Evolutionary conservation across 2,113 vertebrate species (phyloP).

Genomic region (Eulacestoma nigropectus): DNA sequence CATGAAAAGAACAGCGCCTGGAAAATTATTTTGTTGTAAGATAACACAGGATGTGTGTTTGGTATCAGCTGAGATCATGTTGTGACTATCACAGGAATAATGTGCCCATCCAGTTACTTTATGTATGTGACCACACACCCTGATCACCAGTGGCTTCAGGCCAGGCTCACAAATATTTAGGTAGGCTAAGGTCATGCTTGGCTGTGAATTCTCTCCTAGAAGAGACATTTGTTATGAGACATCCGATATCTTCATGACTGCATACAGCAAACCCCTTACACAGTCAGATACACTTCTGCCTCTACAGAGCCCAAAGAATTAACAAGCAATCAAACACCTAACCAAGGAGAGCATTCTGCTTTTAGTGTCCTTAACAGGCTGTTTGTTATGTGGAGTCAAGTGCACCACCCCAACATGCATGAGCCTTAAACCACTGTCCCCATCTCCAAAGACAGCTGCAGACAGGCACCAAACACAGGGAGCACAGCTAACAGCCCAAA

Average conservation of each 20-base stretch:
- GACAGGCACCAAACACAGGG: neutral
- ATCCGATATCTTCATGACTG: neutral
- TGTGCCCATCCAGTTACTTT: neutral
- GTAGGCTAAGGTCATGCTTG: neutral
- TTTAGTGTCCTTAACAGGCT: neutral
- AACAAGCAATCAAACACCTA: neutral
- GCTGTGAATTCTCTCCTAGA: neutral
- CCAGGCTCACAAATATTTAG: neutral
- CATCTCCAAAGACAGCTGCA: neutral
- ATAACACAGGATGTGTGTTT: accelerated
- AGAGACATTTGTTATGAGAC: neutral
- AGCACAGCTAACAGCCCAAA: neutral
- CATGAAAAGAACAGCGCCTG: neutral
- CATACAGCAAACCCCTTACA: neutral
- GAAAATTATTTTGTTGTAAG: neutral
- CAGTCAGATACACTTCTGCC: neutral
- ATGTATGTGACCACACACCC: neutral
- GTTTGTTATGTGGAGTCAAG: neutral
- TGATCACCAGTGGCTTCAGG: neutral
- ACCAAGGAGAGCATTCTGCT: neutral
- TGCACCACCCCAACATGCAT: neutral
- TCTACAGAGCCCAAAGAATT: neutral
- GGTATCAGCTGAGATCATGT: neutral
- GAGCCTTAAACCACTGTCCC: neutral
- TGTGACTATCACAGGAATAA: neutral